phyloP scores from a whole-genome alignment of 2,888 invertebrate genomes.

The Tholera decimalis region DNA sequence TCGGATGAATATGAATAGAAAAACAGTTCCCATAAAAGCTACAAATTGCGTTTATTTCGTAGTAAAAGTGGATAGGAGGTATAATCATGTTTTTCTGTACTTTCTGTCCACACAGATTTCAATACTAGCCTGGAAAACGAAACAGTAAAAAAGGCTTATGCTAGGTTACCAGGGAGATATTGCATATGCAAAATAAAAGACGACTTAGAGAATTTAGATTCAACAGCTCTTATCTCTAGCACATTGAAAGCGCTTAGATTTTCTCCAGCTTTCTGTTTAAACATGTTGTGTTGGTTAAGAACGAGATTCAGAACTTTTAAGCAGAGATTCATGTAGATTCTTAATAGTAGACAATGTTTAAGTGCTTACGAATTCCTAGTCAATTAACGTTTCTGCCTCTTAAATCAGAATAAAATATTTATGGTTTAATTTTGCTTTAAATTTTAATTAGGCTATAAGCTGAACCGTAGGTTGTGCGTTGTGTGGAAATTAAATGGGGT shows the following conservation, averaged over 20 bases:
- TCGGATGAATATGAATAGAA: not conserved
- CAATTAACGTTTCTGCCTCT: too few species aligned
- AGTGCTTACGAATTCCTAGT: too few species aligned
- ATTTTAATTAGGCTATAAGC: too few species aligned
- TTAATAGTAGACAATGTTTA: too few species aligned
- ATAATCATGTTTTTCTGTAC: not conserved
- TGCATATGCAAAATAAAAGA: slow-evolving; percentile 52
- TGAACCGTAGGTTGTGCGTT: too few species aligned
- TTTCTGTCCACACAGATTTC: not conserved
- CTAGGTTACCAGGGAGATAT: slow-evolving; percentile 26
- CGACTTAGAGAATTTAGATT: slow-evolving; percentile 45
- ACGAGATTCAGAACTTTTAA: slow-evolving; percentile 24
- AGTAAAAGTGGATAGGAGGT: too few species aligned
- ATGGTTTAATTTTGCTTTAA: too few species aligned
- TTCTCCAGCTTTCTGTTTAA: slow-evolving; percentile 35
- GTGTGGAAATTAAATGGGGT: too few species aligned
- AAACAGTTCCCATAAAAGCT: not conserved
- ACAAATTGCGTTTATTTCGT: too few species aligned
- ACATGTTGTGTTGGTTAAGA: slow-evolving; percentile 29
- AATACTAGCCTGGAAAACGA: slow-evolving; percentile 1
- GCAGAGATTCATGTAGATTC: not conserved
- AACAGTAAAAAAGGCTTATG: slow-evolving; percentile 16
- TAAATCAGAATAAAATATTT: too few species aligned
- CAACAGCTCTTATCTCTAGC: slow-evolving; percentile 28
- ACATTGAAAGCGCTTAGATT: slow-evolving; percentile 45